phyloP scores from a whole-genome alignment of 1,140 invertebrate species.

The Dermatophagoides farinae region DNA sequence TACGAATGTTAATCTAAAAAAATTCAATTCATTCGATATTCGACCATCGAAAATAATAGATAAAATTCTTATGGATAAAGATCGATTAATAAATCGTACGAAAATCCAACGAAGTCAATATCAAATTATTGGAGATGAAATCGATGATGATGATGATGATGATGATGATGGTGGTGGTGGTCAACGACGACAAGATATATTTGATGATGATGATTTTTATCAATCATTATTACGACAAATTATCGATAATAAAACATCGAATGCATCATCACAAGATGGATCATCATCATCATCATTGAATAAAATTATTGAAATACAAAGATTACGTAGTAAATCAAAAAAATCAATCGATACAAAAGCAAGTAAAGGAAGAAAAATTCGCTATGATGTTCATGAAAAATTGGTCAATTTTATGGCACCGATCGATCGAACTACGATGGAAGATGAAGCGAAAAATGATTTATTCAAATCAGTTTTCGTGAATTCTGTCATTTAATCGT shows the following conservation, averaged over 20 bases:
- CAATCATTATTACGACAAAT: constrained; percentile 72
- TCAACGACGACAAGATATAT: constrained; percentile 73
- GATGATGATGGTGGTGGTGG: no score
- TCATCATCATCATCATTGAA: constrained; percentile 31
- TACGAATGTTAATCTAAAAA: constrained; percentile 26
- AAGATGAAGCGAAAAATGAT: constrained; percentile 53
- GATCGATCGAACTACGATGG: constrained; percentile 42
- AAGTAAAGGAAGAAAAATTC: constrained; percentile 68
- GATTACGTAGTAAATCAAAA: constrained; percentile 68
- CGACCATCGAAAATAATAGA: constrained; percentile 65
- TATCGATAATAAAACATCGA: constrained; percentile 65
- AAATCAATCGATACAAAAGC: constrained; percentile 70
- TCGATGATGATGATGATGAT: constrained; percentile 18
- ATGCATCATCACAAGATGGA: constrained; percentile 39
- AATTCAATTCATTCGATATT: constrained; percentile 45
- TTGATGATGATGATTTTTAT: constrained; percentile 93
- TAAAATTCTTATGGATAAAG: constrained; percentile 52
- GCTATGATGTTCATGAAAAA: constrained; percentile 73
- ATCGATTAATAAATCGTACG: constrained; percentile 53
- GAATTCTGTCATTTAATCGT: constrained; percentile 2
- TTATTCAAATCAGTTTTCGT: constrained; percentile 63
- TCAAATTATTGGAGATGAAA: constrained; percentile 37
- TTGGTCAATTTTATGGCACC: constrained; percentile 86
- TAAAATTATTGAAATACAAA: constrained; percentile 76
- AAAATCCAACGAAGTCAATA: constrained; percentile 54